Conservation (phyloP, 2,113 vertebrate species). For the Mesocricetus auratus region DNA sequence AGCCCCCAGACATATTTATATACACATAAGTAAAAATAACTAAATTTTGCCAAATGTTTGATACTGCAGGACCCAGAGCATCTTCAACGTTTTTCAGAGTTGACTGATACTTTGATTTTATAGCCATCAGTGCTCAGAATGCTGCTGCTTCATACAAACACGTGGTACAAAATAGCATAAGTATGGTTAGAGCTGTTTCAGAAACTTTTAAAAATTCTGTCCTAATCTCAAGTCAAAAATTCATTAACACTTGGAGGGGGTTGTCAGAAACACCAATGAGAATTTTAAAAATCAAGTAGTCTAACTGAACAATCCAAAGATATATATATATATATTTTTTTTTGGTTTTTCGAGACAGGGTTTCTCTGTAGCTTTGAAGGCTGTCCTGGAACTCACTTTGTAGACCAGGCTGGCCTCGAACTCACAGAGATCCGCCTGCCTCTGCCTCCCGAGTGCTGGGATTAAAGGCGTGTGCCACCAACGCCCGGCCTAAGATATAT, state of each 20-base stretch:
- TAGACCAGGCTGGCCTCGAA: too few species aligned
- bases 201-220: not conserved
- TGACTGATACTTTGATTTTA: not conserved
- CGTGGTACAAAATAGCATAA: not conserved
- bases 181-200: not conserved
- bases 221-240: not conserved
- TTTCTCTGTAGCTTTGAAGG: too few species aligned
- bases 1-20: too few species aligned
- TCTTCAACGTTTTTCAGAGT: not conserved
- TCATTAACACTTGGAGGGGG: not conserved
- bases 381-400: too few species aligned
- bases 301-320: not conserved
- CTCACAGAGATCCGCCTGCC: too few species aligned
- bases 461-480: too few species aligned
- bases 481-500: too few species aligned
- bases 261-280: not conserved
- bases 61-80: not conserved
- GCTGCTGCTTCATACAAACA: not conserved
- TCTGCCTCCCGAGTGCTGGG: too few species aligned
- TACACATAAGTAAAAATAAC: not conserved
- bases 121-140: not conserved
- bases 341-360: too few species aligned
- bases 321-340: too few species aligned
- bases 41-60: not conserved
- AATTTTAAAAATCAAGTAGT: not conserved